Base-by-base conservation (phyloP, 2,113 vertebrate genomes). In the Perognathus longimembris region DNA sequence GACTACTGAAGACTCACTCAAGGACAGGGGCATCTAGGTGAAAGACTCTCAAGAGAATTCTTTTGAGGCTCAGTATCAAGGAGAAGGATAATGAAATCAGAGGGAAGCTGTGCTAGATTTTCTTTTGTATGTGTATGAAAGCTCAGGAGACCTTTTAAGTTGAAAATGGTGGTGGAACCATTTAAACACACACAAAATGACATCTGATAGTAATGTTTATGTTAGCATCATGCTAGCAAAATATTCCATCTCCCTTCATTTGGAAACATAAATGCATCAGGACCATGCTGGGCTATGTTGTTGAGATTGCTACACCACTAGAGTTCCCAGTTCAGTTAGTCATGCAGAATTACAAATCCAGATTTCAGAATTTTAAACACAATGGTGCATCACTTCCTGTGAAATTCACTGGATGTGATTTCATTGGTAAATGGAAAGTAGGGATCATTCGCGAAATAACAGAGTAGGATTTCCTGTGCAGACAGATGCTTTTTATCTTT, bases 381-480 rank as follows among this genome's bases (percentile, higher is more conserved):
- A 88, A 92, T 2, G 6, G 64, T 40, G 59, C 8, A 61, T 89
- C 0, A 77, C 93, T 84, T 86, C 34, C 89, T 94, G 84, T 85
- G 26, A n/a, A 75, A 26, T 59, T 69, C 92, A 80, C 45, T 71
- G 94, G 0, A 85, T 90, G 79, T 18, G 59, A 90, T 91, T 22
- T 97, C 92, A 94, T 91, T 92, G 74, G 45, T 74, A 85, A 95
- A 91, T 75, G 80, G 40, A 54, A 96, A 95, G 81, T 36, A 85
- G 80, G 83, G 64, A 95, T 77, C 79, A 78, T 85, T 92, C 94
- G 77, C 93, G 95, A 90, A 95, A 93, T 93, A 92, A 91, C 92
- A 88, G 94, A 82, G 91, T 82, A 90, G 91, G 11, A 85, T 91
- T 96, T 98, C 97, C 96, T 95, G 95, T 90, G 89, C 66, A 96